Evolutionary conservation across 2,888 invertebrate genomes (phyloP).

Genomic region (Coenonympha arcania): DNA sequence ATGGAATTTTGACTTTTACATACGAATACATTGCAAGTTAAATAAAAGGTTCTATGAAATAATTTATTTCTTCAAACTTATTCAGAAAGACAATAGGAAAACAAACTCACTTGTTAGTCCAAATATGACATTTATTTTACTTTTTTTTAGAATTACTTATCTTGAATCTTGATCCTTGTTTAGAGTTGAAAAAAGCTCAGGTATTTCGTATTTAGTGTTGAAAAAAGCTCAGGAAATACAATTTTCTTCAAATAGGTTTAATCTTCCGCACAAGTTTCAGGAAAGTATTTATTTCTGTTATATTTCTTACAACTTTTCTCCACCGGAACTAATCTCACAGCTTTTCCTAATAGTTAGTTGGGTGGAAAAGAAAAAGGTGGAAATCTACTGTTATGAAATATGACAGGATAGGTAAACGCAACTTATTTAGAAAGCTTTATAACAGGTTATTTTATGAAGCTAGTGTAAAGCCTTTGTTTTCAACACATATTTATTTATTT

Average conservation of each 20-base stretch:
- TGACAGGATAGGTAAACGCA: too few relatives aligned
- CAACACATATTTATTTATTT: too few relatives aligned
- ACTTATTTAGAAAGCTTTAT: not conserved
- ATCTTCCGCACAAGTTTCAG: slow-evolving; percentile 2
- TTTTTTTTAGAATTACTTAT: slow-evolving; percentile 3
- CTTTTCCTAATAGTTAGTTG: not conserved
- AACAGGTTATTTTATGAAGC: too few relatives aligned
- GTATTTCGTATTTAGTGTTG: slow-evolving; percentile 1
- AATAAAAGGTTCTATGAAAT: too few relatives aligned
- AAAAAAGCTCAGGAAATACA: slow-evolving; percentile 5
- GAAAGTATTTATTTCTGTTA: not conserved
- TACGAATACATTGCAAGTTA: too few relatives aligned
- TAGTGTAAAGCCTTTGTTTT: too few relatives aligned
- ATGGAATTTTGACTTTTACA: too few relatives aligned
- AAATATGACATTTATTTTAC: not conserved
- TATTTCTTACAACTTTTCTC: not conserved
- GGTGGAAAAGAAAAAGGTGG: not conserved
- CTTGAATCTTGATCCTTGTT: slow-evolving; percentile 7
- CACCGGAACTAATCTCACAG: not conserved
- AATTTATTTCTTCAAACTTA: too few relatives aligned
- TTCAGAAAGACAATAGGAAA: too few relatives aligned
- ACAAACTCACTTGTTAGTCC: too few relatives aligned
- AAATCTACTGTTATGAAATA: not conserved
- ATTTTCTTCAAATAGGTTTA: not conserved
- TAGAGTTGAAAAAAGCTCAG: not conserved